Percentiles rank a stretch among this genome's conserved stretches.
These are phyloP conservation scores for Nasonia giraulti DNA, from an alignment of 1,140 invertebrate genomes.

Conservation along the genomic window DNA sequence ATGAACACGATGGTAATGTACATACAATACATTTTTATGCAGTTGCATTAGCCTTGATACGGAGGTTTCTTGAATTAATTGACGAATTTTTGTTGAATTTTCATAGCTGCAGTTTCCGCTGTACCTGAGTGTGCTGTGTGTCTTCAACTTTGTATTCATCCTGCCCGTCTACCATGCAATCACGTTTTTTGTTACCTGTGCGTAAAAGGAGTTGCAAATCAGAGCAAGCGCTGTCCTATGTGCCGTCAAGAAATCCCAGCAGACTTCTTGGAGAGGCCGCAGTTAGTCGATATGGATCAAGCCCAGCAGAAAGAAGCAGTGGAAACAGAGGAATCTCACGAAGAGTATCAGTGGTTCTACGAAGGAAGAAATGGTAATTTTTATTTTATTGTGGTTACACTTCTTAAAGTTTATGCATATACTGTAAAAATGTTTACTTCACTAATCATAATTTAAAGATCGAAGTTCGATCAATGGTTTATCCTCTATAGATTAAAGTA, in stretches of 20 bases:
- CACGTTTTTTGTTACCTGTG: constrained; percentile 98
- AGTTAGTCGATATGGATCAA: constrained; percentile 80
- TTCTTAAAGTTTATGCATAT: neutral
- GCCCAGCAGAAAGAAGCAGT: constrained; percentile 63
- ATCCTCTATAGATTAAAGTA: neutral
- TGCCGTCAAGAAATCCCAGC: constrained; percentile 87
- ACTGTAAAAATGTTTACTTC: neutral
- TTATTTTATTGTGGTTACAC: constrained; percentile 6
- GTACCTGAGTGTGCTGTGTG: constrained; percentile 92
- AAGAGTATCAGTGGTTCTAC: constrained; percentile 95
- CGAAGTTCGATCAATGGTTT: neutral
- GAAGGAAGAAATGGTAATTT: constrained; percentile 90
- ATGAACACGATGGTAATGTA: constrained; percentile 32
- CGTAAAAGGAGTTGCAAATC: constrained; percentile 93
- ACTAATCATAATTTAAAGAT: neutral
- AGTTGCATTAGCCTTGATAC: neutral
- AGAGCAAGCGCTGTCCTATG: constrained; percentile 90
- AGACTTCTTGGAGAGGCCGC: constrained; percentile 90
- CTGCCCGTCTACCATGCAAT: constrained; percentile 91
- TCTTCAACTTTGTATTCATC: constrained; percentile 91
- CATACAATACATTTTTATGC: neutral
- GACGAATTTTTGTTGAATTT: neutral
- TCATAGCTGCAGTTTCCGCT: constrained; percentile 54
- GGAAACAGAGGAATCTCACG: constrained; percentile 74
- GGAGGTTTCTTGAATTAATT: neutral